phyloP scores from a whole-genome alignment of 2,888 invertebrate species.

The Drosophila quinaria region DNA sequence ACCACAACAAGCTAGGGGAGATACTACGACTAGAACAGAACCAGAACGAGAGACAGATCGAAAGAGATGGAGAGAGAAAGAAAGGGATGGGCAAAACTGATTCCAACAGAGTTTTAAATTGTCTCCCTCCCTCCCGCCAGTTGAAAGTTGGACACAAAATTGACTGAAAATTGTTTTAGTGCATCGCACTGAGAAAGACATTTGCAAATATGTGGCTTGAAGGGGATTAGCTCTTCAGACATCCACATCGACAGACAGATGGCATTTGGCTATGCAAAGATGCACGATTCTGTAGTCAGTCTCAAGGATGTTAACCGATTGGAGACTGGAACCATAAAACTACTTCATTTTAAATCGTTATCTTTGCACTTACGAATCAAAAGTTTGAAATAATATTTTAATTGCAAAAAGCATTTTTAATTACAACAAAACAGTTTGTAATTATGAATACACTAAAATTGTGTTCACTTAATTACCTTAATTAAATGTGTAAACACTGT shows the following conservation, averaged over 20 bases:
- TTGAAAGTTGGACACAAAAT: constrained; percentile 53
- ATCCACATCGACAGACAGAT: too few species aligned
- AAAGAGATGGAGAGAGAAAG: background rate
- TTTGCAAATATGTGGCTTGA: constrained; percentile 49
- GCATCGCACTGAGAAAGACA: constrained; percentile 34
- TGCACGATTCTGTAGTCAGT: background rate
- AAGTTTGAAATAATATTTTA: too few species aligned
- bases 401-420: too few species aligned
- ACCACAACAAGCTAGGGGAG: constrained; percentile 72
- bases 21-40: constrained; percentile 15
- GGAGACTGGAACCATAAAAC: background rate
- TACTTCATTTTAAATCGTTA: background rate
- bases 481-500: background rate
- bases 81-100: background rate
- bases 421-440: too few species aligned
- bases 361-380: too few species aligned
- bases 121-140: background rate
- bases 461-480: background rate
- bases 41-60: background rate
- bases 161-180: constrained; percentile 69
- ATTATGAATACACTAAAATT: background rate
- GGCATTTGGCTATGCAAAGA: constrained; percentile 12
- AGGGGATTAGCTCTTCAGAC: constrained; percentile 52
- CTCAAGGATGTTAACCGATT: constrained; percentile 6
- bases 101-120: too few species aligned